Percentiles rank a stretch among this genome's conserved stretches.
phyloP scores from a whole-genome alignment of 2,113 vertebrate genomes.

The Montifringilla adamsi region DNA sequence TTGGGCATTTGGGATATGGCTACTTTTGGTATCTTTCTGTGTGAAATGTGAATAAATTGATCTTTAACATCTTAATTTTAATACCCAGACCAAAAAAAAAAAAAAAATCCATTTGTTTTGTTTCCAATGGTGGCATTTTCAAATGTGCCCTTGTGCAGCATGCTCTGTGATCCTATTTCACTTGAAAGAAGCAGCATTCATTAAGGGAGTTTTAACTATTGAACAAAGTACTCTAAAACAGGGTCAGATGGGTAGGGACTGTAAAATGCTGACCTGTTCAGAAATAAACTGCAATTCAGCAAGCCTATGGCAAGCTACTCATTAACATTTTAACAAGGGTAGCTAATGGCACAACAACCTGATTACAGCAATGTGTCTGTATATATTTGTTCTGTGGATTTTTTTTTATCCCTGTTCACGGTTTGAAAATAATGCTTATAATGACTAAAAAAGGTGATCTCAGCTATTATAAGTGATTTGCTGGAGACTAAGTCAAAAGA shows the following conservation, averaged over 20 bases:
- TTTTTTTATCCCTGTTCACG: not conserved
- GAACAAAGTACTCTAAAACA: slow-evolving; percentile 18
- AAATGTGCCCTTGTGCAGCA: not conserved
- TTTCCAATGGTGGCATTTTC: not conserved
- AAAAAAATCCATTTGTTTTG: not conserved
- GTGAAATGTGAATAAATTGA: not conserved
- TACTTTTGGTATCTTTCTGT: not conserved
- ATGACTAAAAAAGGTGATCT: not conserved
- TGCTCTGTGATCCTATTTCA: not conserved
- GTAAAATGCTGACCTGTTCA: slow-evolving; percentile 45
- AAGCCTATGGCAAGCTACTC: slow-evolving; percentile 38
- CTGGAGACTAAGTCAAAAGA: not conserved
- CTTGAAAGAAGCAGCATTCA: not conserved
- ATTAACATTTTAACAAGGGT: slow-evolving; percentile 65
- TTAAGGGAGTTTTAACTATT: slow-evolving; percentile 5
- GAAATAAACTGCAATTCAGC: slow-evolving; percentile 60
- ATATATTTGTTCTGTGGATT: not conserved
- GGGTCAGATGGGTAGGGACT: slow-evolving; percentile 1
- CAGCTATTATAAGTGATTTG: not conserved
- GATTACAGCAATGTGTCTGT: slow-evolving; percentile 2
- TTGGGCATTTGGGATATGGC: not conserved
- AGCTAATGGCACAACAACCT: slow-evolving; percentile 34
- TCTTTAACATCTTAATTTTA: not conserved
- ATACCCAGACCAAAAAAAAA: not conserved
- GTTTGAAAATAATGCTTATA: not conserved